Conservation (phyloP, 1,140 invertebrate species). For the Lucilia sericata region DNA sequence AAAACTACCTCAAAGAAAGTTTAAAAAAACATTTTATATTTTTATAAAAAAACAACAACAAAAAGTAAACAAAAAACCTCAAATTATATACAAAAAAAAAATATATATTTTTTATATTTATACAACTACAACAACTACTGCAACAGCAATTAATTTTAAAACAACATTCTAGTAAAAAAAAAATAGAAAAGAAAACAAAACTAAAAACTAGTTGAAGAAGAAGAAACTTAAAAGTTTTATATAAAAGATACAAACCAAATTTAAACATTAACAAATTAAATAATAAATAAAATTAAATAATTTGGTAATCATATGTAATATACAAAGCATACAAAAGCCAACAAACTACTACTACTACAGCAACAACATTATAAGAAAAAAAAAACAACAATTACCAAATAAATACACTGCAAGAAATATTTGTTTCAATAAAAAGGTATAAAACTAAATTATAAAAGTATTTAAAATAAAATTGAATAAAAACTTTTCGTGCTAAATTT, state of each 20-base stretch:
- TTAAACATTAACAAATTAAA: too few species aligned
- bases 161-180: slow-evolving; percentile 1
- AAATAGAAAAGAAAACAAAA: neutral
- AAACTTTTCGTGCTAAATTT: too few species aligned
- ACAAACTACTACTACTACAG: too few species aligned
- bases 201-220: neutral
- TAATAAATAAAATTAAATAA: too few species aligned
- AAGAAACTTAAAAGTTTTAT: neutral
- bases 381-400: too few species aligned
- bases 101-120: neutral
- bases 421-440: too few species aligned
- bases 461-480: too few species aligned
- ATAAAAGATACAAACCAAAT: neutral
- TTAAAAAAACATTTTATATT: neutral
- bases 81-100: neutral
- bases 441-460: too few species aligned
- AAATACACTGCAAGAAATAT: too few species aligned
- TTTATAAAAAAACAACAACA: neutral
- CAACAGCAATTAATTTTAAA: neutral
- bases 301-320: neutral
- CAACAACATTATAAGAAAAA: too few species aligned
- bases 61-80: neutral
- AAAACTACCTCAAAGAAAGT: slow-evolving; percentile 1
- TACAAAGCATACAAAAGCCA: neutral
- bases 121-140: slow-evolving; percentile 9